Evolutionary conservation across 2,888 invertebrate species (phyloP), one percentile per base, ranked within the genome.

Genomic region (Sarcophaga caerulescens): DNA sequence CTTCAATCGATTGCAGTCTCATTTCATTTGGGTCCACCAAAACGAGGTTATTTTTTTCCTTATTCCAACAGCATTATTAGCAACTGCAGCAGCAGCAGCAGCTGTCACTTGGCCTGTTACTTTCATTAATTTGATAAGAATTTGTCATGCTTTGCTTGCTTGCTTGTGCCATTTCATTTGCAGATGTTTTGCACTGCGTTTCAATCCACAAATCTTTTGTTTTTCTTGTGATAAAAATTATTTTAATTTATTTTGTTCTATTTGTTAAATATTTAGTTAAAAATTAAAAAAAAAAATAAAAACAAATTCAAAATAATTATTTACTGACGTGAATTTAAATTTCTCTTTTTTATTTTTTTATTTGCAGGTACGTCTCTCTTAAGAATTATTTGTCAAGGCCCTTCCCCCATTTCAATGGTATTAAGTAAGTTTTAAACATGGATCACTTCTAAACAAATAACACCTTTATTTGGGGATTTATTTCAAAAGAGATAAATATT

Each of bases 41-140:
- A 79, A 70, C 75, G 78, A 75, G 81, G 76, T 81, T 81, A 81
- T 74, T 81, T 47, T 57, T 62, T 66, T 75, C 59, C 66, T 81
- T 62, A 23, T 78, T 60, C 14, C 35, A 35, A 35, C 35, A 8
- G 35, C 35, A 35, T 35, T 8, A 35, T 35, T 35, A 35, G 45
- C 25, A 47, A 71, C 17, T 68, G 10, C 65, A 14, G 17, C 47
- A 47, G 14, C 47, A 47, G 52, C 52, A 17, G 52, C 52, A 14
- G 59, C 25, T 79, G 71, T 78, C 69, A 57, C 62, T 74, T 78
- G 35, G 12, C 10, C 45, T 76, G 52, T 75, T 65, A 47, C 70
- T 85, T 74, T 82, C 65, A 45, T 85, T 78, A 65, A 85, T 75
- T 82, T 79, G 75, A 76, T 76, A 84, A 84, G 75, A 80, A 80